Evolutionary conservation across 2,797 vertebrate species (phyloP).

Genomic region (Enoplosus armatus): DNA sequence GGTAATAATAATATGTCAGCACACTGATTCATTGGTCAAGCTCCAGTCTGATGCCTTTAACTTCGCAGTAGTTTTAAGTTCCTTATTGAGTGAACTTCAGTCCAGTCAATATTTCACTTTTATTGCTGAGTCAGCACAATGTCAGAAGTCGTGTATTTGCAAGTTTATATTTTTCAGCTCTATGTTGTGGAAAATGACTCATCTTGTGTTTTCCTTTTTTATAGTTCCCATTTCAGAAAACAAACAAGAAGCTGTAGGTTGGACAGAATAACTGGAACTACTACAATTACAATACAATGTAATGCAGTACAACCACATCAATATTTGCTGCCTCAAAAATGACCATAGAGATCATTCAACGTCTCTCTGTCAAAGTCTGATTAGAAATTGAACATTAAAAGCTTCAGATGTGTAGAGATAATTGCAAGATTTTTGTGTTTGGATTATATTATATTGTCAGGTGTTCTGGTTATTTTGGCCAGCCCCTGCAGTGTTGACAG

Average conservation of each 20-base stretch:
- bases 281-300: neutral
- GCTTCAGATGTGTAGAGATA: neutral
- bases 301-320: neutral
- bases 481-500: neutral
- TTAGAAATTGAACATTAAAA: neutral
- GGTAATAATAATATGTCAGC: neutral
- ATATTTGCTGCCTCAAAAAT: neutral
- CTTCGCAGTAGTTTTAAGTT: neutral
- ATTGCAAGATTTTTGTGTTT: neutral
- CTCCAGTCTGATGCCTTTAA: neutral
- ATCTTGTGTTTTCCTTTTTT: conserved; percentile 2
- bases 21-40: neutral
- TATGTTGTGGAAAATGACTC: neutral
- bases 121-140: conserved; percentile 14
- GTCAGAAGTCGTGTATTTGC: neutral
- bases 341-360: neutral
- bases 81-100: neutral
- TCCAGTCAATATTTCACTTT: neutral
- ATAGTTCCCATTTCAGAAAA: conserved; percentile 10
- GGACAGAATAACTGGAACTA: neutral
- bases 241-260: neutral
- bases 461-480: neutral
- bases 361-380: neutral
- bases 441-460: neutral
- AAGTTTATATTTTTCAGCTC: neutral